A percentile compares a stretch with the other conserved stretches of the same genome.
phyloP scores from a whole-genome alignment of 2,797 vertebrate species.

The Esox lucius region DNA sequence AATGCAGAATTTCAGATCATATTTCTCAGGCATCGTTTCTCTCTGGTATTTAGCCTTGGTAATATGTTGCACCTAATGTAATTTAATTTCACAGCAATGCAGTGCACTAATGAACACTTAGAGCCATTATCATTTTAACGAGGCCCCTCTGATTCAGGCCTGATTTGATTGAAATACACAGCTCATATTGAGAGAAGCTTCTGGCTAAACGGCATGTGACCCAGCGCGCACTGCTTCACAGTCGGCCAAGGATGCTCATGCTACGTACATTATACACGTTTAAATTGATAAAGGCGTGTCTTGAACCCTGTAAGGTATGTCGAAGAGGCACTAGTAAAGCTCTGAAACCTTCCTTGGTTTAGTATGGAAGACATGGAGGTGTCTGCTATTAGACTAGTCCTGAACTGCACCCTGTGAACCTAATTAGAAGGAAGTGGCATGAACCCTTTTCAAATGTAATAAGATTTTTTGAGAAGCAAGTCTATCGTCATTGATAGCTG shows the following conservation, averaged over 20 bases:
- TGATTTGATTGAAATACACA: conserved; percentile 53
- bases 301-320: conserved; percentile 7
- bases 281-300: conserved; percentile 1
- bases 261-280: background rate
- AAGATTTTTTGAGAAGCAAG: conserved; percentile 79
- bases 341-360: background rate
- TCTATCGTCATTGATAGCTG: conserved; percentile 76
- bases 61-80: conserved; percentile 42
- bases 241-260: background rate
- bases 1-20: conserved; percentile 1
- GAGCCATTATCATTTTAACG: conserved; percentile 56
- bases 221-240: conserved; percentile 17
- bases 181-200: conserved; percentile 12
- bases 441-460: conserved; percentile 85
- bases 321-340: conserved; percentile 62
- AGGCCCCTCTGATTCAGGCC: conserved; percentile 35
- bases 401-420: conserved; percentile 31
- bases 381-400: conserved; percentile 12
- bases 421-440: conserved; percentile 61
- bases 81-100: conserved; percentile 52
- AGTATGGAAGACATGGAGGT: conserved; percentile 8
- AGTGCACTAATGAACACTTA: conserved; percentile 63
- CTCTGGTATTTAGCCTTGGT: conserved; percentile 1
- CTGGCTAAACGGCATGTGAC: conserved; percentile 30
- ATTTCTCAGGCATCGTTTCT: conserved; percentile 14